Evolutionary conservation across 1,140 invertebrate genomes (phyloP), one percentile per base, ranked within the genome.

Genomic region (honey bee (Apis mellifera)): DNA sequence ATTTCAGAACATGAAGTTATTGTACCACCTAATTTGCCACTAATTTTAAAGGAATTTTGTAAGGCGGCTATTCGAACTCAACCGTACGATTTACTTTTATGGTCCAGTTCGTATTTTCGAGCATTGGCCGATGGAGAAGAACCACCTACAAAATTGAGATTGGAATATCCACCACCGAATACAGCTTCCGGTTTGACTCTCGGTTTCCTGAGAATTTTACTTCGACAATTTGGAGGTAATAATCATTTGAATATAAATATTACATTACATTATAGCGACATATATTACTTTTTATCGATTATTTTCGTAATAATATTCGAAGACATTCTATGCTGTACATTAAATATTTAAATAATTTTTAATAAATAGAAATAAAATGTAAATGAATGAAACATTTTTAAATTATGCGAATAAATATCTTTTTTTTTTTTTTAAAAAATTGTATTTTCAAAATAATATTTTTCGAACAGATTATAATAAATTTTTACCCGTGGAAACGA

Each of bases 11-110:
- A 95, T 81, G 95, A 95, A 82, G 95, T 97, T 52, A 95, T 95
- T 82, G 96, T 98, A 82, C 98, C 98, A 9, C 96, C 97, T 17
- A 96, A 96, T 80, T 95, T 98, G 89, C 98, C 98, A 0, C 96
- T 97, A 86, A 96, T 98, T 69, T 92, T 98, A 23, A 98, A 98
- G 91, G 96, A 97, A 90, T 99, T 97, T 90, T 97, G 97, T 23
- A 99, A 98, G 95, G 97, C 97, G 32, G 98, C 98, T 0, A 98
- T 99, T 66, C 95, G 97, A 87, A 98, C 97, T 23, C 98, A 98
- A 91, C 98, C 98, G 0, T 96, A 96, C 80, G 98, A 98, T 94
- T 94, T 98, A 0, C 94, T 98, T 0, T 95, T 95, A 80, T 99
- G 98, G 98, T 97, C 97, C 2, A 96, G 95, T 48, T 95, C 96